Percentiles rank a stretch among this genome's conserved stretches.
These are phyloP conservation scores for Caenorhabditis angaria DNA, from an alignment of 2,888 invertebrate species.

Conservation along the genomic window DNA sequence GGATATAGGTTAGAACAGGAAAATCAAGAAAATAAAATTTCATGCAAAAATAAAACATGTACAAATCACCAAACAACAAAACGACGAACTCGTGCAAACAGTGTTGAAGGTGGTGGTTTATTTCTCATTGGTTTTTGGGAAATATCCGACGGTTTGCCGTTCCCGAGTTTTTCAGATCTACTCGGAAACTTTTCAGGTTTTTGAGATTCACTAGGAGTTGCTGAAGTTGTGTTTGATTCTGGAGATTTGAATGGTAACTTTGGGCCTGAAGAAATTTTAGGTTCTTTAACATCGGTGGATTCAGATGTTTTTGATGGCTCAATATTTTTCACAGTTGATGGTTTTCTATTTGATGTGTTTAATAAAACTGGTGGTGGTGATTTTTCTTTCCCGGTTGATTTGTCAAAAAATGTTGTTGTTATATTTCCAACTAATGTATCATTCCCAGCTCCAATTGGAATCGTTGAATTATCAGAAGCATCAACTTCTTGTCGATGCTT, in stretches of 20 bases:
- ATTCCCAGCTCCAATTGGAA: background rate
- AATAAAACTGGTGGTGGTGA: background rate
- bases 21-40: background rate
- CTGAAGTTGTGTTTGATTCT: too few species aligned
- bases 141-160: too few species aligned
- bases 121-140: too few species aligned
- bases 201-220: too few species aligned
- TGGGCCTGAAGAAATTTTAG: background rate
- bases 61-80: background rate
- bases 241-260: background rate
- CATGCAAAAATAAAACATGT: background rate
- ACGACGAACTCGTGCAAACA: slow-evolving; percentile 7
- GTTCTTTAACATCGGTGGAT: too few species aligned
- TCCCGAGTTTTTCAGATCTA: too few species aligned
- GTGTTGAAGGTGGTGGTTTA: background rate
- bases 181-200: too few species aligned
- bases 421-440: background rate
- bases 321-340: background rate
- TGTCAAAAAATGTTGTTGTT: background rate
- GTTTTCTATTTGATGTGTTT: too few species aligned
- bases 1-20: background rate
- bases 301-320: background rate
- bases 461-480: background rate
- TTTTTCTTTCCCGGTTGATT: background rate
- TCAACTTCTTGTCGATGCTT: slow-evolving; percentile 25